Evolutionary conservation across 2,113 vertebrate genomes (phyloP).

Genomic region (Tricholaema leucomelas): DNA sequence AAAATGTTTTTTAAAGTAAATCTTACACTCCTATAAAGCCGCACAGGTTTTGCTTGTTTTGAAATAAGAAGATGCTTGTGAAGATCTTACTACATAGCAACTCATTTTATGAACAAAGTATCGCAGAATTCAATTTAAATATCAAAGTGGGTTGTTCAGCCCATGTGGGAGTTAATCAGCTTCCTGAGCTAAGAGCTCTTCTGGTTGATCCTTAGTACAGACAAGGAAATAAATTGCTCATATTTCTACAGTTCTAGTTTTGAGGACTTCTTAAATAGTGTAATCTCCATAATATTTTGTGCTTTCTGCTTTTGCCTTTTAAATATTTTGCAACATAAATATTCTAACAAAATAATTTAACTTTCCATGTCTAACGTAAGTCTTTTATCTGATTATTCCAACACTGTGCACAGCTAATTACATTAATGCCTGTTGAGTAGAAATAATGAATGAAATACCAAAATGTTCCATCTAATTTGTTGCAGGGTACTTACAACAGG

Average conservation of each 20-base stretch:
- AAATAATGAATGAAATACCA: not conserved
- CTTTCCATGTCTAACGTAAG: not conserved
- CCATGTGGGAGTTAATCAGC: not conserved
- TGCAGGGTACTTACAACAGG: constrained; percentile 95
- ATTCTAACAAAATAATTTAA: not conserved
- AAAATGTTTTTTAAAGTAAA: not conserved
- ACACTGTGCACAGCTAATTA: not conserved
- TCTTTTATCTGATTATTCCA: not conserved
- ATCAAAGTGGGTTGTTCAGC: not conserved
- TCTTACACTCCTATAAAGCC: not conserved
- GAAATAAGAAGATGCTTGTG: not conserved
- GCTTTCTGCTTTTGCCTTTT: not conserved
- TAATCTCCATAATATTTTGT: not conserved
- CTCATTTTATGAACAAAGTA: not conserved
- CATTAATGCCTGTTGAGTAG: not conserved
- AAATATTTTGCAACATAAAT: not conserved
- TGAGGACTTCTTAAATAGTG: not conserved
- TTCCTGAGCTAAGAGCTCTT: not conserved
- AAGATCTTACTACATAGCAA: not conserved
- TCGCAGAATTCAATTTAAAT: not conserved
- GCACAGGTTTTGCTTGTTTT: not conserved
- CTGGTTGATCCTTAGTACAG: not conserved
- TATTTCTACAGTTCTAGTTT: not conserved
- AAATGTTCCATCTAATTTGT: constrained; percentile 42
- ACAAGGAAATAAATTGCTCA: not conserved